Base-by-base conservation (phyloP, 2,113 vertebrate species). In the Circaetus cinerascens region DNA sequence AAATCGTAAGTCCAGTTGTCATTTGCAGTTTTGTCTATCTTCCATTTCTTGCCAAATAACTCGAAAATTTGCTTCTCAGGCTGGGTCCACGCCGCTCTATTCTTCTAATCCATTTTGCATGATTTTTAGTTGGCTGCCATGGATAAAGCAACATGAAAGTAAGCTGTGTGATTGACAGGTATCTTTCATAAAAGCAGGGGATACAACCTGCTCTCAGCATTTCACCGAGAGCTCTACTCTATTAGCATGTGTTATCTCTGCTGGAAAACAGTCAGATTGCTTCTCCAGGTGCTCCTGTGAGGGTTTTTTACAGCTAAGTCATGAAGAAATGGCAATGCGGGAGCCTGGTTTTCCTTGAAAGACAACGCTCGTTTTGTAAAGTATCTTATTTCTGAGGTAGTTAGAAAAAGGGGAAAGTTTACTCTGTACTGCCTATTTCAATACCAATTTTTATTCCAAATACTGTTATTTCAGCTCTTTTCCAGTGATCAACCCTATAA, bases 191-290 rank as follows among this genome's bases (percentile, higher is more conserved):
- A 92, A 96, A 93, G 36, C 63, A 6, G 8, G 38, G 63, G 32
- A 94, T 74, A 56, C 64, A 69, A 25, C 30, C 59, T 80, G 45
- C 29, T 89, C 86, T 79, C 86, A 86, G 36, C 40, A 41, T 80
- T 92, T 80, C 67, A 25, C 34, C 46, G 56, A 43, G 69, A 78
- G 55, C 19, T 22, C 40, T 38, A 57, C 7, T n/a, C 72, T 62
- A 62, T 86, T 91, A 83, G 15, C 71, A 41, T 62, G 50, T 45
- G 72, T 94, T 96, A 69, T 90, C 86, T 86, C 86, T 95, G 91
- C 86, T 83, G 82, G 75, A 93, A 92, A 91, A 90, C 62, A 60
- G 85, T 36, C 60, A 60, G 26, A 43, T 45, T 55, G 30, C 30
- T 85, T 85, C 3, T 1, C 32, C 0, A 1, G 7, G 20, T 72